Percentiles rank a stretch among this genome's conserved stretches.
These are phyloP conservation scores for Xenus cinereus DNA, from an alignment of 2,113 vertebrate species.

Conservation along the genomic window DNA sequence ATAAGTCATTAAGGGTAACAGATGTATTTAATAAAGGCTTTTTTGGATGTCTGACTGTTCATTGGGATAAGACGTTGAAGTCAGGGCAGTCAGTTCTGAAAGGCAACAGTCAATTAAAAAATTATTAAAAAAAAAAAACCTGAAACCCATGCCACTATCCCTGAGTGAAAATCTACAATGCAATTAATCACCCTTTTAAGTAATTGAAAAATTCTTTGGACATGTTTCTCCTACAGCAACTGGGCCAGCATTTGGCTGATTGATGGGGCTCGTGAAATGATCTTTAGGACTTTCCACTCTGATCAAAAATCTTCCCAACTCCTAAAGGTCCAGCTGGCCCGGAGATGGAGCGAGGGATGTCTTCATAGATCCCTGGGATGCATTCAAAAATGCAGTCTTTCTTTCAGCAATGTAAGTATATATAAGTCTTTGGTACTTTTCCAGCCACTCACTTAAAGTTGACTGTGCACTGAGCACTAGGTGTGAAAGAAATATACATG, in stretches of 20 bases:
- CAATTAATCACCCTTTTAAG: neutral
- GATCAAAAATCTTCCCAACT: neutral
- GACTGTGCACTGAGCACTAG: neutral
- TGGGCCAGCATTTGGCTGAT: neutral
- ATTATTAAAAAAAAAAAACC: neutral
- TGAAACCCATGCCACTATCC: neutral
- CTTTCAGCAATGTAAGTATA: neutral
- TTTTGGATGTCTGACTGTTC: neutral
- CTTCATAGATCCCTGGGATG: neutral
- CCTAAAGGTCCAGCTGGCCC: neutral
- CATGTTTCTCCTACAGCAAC: neutral
- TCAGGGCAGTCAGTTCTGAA: neutral
- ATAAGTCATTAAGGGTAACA: neutral
- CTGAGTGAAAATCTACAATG: neutral
- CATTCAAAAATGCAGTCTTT: neutral
- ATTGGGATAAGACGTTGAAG: neutral
- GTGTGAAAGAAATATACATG: conserved; percentile 21
- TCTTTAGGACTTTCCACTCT: neutral
- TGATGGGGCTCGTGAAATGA: neutral
- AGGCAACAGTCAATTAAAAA: neutral
- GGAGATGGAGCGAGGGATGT: accelerated
- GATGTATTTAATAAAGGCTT: neutral
- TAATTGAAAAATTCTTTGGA: neutral
- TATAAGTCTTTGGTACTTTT: neutral
- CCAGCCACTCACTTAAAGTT: neutral